phyloP scores from a whole-genome alignment of 2,888 invertebrate genomes.

The Apamea epomidion region DNA sequence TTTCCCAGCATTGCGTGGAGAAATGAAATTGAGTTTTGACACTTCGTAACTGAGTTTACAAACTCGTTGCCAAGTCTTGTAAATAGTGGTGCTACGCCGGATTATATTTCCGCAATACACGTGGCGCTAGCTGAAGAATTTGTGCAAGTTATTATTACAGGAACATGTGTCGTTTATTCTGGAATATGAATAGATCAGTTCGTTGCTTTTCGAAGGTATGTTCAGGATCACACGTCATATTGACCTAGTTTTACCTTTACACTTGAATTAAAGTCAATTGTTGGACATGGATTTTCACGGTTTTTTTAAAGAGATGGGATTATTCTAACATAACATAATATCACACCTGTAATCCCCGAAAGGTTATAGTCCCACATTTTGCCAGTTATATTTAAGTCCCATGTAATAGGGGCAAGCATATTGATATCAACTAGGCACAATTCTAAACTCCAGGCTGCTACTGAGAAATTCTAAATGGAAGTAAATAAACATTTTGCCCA shows the following conservation, averaged over 20 bases:
- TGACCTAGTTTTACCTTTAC: not conserved
- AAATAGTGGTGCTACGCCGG: slow-evolving; percentile 35
- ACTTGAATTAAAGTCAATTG: not conserved
- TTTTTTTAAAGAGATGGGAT: not conserved
- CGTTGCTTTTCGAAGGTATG: not conserved
- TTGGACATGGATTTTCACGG: no score
- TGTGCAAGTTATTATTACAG: slow-evolving; percentile 29
- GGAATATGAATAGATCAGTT: slow-evolving; percentile 10
- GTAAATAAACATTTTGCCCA: no score
- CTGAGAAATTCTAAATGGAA: no score
- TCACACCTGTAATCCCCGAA: no score
- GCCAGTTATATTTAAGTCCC: no score
- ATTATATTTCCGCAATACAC: slow-evolving; percentile 53
- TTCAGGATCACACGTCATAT: not conserved
- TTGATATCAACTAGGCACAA: no score
- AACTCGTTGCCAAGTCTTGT: slow-evolving; percentile 56
- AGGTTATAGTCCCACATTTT: no score
- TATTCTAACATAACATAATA: not conserved
- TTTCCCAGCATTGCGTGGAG: slow-evolving; percentile 14
- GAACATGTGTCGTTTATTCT: slow-evolving; percentile 31
- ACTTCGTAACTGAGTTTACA: slow-evolving; percentile 62
- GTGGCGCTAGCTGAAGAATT: slow-evolving; percentile 40
- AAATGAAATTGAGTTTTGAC: slow-evolving; percentile 56
- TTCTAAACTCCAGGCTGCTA: no score
- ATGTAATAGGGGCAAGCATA: no score